Evolutionary conservation across 2,113 vertebrate species (phyloP), one percentile per base, ranked within the genome.

Genomic region (Falco punctatus): DNA sequence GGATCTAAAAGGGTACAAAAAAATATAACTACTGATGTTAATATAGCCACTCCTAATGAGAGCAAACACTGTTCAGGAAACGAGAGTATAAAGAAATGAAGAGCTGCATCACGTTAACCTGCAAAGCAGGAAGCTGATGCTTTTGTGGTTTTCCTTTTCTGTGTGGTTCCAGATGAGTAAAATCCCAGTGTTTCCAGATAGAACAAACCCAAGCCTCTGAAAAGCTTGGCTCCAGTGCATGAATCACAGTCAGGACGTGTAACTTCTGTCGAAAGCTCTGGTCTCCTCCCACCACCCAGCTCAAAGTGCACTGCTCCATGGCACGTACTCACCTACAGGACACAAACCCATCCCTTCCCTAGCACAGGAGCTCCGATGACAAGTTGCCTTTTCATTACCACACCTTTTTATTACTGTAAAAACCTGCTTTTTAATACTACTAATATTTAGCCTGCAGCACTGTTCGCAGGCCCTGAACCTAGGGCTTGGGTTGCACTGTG

Each of bases 101-200:
- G 52, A 46, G 32, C 33, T 90, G 64, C 42, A 66, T 15, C 66
- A 52, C 13, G 0, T 4, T 81, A 87, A 84, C 57, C 80, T 71
- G 83, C 42, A 71, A 66, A 79, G n/a, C 55, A 88, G 86, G 51
- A 92, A 95, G 70, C 66, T 88, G 86, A 88, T 51, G 79, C 62
- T 32, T 92, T 91, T 71, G 87, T 80, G 57, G 70, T 86, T 95
- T 86, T 79, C 83, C 86, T 82, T 44, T 82, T 21, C 66, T 86
- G 17, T 40, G 52, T 61, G 57, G 46, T 66, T 92, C 66, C 71
- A 88, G 70, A 74, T 66, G 26, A 91, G 61, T 57, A 70, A 81
- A 94, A 91, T 15, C 51, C 46, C 74, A 35, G 15, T 11, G 51
- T 30, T 92, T 58, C 83, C 15, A 59, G 42, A 44, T 78, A 64